These are phyloP conservation scores for Lates japonicus DNA, from an alignment of 2,797 vertebrate species.

Conservation along the genomic window DNA sequence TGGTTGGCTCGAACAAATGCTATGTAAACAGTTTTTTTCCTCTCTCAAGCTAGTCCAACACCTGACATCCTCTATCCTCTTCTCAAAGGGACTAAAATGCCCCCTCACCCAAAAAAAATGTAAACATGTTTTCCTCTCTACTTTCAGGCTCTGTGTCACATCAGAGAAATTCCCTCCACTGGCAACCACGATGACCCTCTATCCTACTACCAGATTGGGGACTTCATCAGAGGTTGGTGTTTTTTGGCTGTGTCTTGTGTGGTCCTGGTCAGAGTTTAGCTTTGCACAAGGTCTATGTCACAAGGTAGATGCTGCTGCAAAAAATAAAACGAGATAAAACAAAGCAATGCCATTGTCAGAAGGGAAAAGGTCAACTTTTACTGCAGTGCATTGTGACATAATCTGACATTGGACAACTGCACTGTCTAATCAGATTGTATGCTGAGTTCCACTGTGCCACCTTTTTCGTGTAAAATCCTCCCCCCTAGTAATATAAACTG, in stretches of 20 bases:
- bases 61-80: not conserved
- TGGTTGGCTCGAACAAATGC: not conserved
- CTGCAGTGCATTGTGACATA: not conserved
- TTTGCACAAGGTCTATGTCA: not conserved
- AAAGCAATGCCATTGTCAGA: not conserved
- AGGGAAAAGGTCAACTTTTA: not conserved
- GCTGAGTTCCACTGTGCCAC: not conserved
- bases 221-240: constrained; percentile 92
- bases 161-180: constrained; percentile 94
- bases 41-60: not conserved
- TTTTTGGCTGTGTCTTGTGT: not conserved
- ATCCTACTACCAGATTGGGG: constrained; percentile 95
- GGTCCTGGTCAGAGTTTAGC: not conserved
- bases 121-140: not conserved
- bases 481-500: not conserved
- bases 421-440: not conserved
- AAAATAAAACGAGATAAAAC: too few relatives aligned
- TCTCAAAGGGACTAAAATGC: not conserved
- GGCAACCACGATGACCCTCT: constrained; percentile 97
- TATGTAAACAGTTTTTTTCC: not conserved
- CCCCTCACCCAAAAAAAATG: too few relatives aligned
- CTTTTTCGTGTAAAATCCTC: too few relatives aligned
- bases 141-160: constrained; percentile 92
- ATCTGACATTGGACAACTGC: not conserved
- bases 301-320: too few relatives aligned